Conservation (phyloP, 2,888 invertebrate genomes). For the Notocelia uddmanniana region DNA sequence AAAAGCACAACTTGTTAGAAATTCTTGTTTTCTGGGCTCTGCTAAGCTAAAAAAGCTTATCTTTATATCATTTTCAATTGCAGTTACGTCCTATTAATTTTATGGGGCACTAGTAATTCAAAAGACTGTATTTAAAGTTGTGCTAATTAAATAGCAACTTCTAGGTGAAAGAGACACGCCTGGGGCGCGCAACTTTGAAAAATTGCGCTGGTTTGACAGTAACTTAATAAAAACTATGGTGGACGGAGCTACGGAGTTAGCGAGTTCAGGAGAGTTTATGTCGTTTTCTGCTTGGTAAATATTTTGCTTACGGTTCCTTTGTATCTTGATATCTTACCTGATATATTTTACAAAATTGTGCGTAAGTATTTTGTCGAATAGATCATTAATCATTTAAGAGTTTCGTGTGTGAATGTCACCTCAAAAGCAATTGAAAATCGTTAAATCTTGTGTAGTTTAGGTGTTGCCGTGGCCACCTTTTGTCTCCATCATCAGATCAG, state of each 20-base stretch:
- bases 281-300: conserved; percentile 49
- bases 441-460: no score
- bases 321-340: background rate
- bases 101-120: conserved; percentile 53
- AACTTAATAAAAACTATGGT: conserved; percentile 75
- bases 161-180: conserved; percentile 68
- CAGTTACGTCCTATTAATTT: background rate
- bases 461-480: no score
- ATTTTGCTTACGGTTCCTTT: conserved; percentile 44
- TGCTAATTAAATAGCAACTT: conserved; percentile 76
- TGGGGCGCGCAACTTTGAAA: conserved; percentile 71
- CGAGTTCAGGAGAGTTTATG: conserved; percentile 67
- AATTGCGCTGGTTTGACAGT: conserved; percentile 75
- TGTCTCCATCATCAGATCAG: no score
- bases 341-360: background rate
- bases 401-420: no score
- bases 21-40: background rate
- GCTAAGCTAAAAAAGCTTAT: background rate
- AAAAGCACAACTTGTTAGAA: conserved; percentile 11
- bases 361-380: background rate
- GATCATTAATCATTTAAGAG: no score
- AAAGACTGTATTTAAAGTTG: conserved; percentile 59
- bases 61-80: background rate
- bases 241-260: conserved; percentile 61
- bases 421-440: no score